These are phyloP conservation scores for roundworm (Caenorhabditis elegans) DNA, from an alignment of 1,140 invertebrate genomes.

Conservation along the genomic window WBcel235 BX284605.5:13182501-13183000, in stretches of 20 bases:
- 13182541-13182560: not conserved
- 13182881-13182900: not conserved
- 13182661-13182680: not conserved
- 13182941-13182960: no score
- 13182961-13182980: no score
- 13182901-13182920: not conserved
- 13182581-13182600: no score
- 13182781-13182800: not conserved
- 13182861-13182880: not conserved
- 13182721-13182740: not conserved
- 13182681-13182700: not conserved
- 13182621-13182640: no score
- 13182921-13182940: not conserved
- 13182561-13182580: no score
- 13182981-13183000: no score
- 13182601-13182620: no score
- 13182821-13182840: not conserved
- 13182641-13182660: not conserved
- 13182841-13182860: not conserved
- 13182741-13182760: not conserved
- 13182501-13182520: not conserved
- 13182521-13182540: not conserved
- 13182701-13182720: not conserved
- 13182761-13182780: not conserved
- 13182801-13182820: not conserved